Evolutionary conservation across 2,888 invertebrate genomes (phyloP).

Genomic region (Hofmannophila pseudospretella): DNA sequence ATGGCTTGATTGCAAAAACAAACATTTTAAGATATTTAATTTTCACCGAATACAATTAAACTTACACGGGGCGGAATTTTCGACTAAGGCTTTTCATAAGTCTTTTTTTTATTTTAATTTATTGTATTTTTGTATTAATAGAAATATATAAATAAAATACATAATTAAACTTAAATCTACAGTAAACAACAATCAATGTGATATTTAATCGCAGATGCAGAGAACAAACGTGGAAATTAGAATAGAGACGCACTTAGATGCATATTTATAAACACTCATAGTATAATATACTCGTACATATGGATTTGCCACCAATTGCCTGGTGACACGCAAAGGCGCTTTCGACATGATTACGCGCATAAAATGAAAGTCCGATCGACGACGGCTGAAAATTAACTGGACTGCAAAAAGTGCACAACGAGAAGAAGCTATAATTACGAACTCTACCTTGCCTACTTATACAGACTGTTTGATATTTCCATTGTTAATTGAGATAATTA

Average conservation of each 20-base stretch:
- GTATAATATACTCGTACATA: not conserved
- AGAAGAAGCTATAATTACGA: slow-evolving; percentile 7
- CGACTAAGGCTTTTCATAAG: too few relatives aligned
- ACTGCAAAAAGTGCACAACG: slow-evolving; percentile 4
- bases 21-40: too few relatives aligned
- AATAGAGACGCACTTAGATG: slow-evolving; percentile 4
- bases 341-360: slow-evolving; percentile 18
- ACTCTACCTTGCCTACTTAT: not conserved
- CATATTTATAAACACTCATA: slow-evolving; percentile 6
- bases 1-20: too few relatives aligned
- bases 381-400: slow-evolving; percentile 3
- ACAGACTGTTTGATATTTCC: not conserved
- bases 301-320: slow-evolving; percentile 6
- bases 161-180: too few relatives aligned
- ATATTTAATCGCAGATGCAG: not conserved
- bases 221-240: slow-evolving; percentile 2
- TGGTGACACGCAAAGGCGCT: slow-evolving; percentile 14
- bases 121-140: too few relatives aligned
- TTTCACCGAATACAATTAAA: too few relatives aligned
- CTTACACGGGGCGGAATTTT: too few relatives aligned
- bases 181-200: not conserved
- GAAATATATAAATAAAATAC: too few relatives aligned
- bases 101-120: too few relatives aligned
- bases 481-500: not conserved
- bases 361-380: slow-evolving; percentile 16